Conservation (phyloP, 2,888 invertebrate genomes). For the Theristus sp. region DNA sequence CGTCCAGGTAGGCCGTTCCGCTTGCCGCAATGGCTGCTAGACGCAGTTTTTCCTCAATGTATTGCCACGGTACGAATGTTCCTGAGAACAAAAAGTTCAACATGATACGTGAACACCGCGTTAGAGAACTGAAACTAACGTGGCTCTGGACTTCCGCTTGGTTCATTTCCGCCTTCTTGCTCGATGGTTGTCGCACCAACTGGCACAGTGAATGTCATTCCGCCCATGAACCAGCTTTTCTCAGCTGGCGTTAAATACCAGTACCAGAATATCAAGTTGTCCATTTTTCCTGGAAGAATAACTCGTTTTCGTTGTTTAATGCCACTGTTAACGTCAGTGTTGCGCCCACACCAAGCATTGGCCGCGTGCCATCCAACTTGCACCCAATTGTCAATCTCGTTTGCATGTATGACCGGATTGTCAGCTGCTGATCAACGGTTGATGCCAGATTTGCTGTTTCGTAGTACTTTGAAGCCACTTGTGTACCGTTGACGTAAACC, state of each 20-base stretch:
- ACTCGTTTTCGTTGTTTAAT: no score
- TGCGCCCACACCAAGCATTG: not conserved
- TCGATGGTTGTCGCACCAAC: no score
- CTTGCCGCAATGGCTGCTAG: not conserved
- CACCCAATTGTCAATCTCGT: not conserved
- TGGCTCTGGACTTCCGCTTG: not conserved
- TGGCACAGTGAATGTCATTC: not conserved
- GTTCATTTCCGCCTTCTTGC: not conserved
- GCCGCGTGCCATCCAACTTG: not conserved
- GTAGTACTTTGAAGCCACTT: slow-evolving; percentile 1
- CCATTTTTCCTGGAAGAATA: not conserved
- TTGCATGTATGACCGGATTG: not conserved
- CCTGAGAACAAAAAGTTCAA: not conserved
- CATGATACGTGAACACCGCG: no score
- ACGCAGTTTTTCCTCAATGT: not conserved
- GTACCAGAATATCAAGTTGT: not conserved
- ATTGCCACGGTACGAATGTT: not conserved
- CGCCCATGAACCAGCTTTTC: not conserved
- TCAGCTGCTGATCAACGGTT: no score
- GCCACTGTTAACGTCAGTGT: no score
- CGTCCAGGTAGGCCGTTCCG: not conserved
- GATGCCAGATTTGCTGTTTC: not conserved
- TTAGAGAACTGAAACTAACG: no score
- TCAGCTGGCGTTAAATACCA: not conserved
- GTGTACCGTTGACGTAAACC: slow-evolving; percentile 1